These are phyloP conservation scores for Drosophila elegans DNA, from an alignment of 1,140 invertebrate genomes.

Conservation along the genomic window DNA sequence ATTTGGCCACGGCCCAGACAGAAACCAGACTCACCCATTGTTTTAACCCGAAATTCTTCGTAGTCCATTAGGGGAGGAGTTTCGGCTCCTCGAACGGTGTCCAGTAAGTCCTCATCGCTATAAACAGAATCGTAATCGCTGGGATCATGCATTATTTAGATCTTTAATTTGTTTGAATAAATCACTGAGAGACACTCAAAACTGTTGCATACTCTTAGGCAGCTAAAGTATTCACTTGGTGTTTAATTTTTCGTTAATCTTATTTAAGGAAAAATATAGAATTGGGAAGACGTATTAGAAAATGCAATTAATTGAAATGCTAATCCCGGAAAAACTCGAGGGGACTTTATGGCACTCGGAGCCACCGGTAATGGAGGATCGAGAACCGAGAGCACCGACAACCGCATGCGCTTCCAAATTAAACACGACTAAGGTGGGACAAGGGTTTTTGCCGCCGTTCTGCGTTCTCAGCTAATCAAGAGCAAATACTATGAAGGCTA, in stretches of 20 bases:
- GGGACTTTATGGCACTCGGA: not conserved
- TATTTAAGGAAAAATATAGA: not conserved
- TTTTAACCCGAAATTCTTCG: constrained; percentile 67
- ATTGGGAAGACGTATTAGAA: not conserved
- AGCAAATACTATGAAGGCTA: constrained; percentile 72
- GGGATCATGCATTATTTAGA: constrained; percentile 61
- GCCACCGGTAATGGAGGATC: constrained; percentile 6
- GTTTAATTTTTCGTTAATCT: not conserved
- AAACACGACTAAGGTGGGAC: constrained; percentile 60
- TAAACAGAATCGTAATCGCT: constrained; percentile 71
- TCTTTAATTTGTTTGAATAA: not conserved
- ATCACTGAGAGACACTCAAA: not conserved
- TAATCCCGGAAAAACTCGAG: constrained; percentile 1
- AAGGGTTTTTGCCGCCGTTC: constrained; percentile 10
- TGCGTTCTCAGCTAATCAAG: constrained; percentile 63
- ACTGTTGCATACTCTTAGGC: constrained; percentile 65
- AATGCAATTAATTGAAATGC: not conserved
- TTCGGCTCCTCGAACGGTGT: constrained; percentile 52
- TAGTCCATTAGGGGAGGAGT: constrained; percentile 70
- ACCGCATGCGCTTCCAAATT: constrained; percentile 56
- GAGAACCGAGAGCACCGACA: constrained; percentile 22
- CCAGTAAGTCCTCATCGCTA: constrained; percentile 57
- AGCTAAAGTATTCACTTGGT: not conserved
- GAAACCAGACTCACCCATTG: constrained; percentile 61
- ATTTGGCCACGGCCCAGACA: constrained; percentile 34